Evolutionary conservation across 1,140 invertebrate species (phyloP).

Genomic region (Hylaeus anthracinus): DNA sequence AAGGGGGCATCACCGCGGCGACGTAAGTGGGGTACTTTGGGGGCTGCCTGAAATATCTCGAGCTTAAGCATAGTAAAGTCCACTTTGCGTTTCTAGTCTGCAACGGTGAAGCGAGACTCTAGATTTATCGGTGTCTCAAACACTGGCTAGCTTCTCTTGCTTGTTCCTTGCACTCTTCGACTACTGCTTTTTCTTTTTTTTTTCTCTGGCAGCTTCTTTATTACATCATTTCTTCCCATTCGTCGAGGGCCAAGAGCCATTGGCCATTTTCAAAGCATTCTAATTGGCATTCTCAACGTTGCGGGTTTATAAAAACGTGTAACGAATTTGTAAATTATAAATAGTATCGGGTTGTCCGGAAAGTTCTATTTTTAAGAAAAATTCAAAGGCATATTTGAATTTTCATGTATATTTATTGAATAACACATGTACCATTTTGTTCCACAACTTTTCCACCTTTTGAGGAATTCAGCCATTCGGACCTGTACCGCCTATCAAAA

Average conservation of each 20-base stretch:
- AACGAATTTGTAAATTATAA: too few relatives aligned
- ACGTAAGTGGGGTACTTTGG: constrained; percentile 46
- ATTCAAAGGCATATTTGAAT: too few relatives aligned
- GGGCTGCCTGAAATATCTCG: constrained; percentile 50
- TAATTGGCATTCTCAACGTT: too few relatives aligned
- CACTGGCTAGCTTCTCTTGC: constrained; percentile 42
- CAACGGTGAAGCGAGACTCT: constrained; percentile 76
- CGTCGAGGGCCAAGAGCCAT: background rate
- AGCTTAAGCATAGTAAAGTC: constrained; percentile 47
- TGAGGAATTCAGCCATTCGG: too few relatives aligned
- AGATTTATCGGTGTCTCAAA: constrained; percentile 75
- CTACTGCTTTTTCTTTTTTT: constrained; percentile 12
- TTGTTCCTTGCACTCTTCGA: background rate
- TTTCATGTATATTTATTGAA: too few relatives aligned
- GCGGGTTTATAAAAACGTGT: too few relatives aligned
- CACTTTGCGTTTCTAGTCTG: constrained; percentile 59
- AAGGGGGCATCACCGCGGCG: constrained; percentile 38
- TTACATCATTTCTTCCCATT: background rate
- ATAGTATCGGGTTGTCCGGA: too few relatives aligned
- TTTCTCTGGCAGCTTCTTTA: background rate
- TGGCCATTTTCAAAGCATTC: too few relatives aligned
- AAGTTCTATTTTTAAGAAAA: too few relatives aligned
- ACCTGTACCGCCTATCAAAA: too few relatives aligned
- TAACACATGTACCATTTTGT: too few relatives aligned
- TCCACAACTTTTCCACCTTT: too few relatives aligned